phyloP scores from a whole-genome alignment of 2,888 invertebrate species.

The Drosophila multiciliata region DNA sequence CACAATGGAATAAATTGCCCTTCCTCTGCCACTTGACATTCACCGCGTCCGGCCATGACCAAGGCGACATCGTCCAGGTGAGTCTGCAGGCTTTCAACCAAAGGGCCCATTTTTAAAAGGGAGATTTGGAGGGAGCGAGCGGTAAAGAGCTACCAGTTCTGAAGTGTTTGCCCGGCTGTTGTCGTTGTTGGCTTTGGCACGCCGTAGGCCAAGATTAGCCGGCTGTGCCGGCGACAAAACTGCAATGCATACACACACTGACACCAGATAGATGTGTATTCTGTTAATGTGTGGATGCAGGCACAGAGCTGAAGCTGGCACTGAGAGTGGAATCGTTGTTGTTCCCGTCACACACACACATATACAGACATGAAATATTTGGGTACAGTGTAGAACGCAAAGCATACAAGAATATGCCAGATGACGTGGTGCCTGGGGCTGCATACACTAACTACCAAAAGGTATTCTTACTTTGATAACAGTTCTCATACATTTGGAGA shows the following conservation, averaged over 20 bases:
- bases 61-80: slow-evolving; percentile 95
- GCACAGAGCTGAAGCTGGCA: slow-evolving; percentile 12
- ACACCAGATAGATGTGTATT: neutral
- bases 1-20: slow-evolving; percentile 91
- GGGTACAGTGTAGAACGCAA: slow-evolving; percentile 26
- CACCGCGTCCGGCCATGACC: slow-evolving; percentile 94
- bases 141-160: neutral
- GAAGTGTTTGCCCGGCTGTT: slow-evolving; percentile 39
- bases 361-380: slow-evolving; percentile 57
- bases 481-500: neutral
- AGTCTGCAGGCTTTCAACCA: slow-evolving; percentile 54
- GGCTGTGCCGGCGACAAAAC: slow-evolving; percentile 63
- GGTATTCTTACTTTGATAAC: neutral
- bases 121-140: neutral
- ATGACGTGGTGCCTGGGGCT: neutral
- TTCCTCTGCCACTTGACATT: slow-evolving; percentile 96
- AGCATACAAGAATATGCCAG: slow-evolving; percentile 15
- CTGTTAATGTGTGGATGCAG: slow-evolving; percentile 3
- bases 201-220: slow-evolving; percentile 72
- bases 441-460: neutral
- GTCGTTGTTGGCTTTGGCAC: slow-evolving; percentile 57
- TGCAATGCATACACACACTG: slow-evolving; percentile 49
- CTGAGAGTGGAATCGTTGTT: slow-evolving; percentile 5
- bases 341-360: neutral
- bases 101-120: neutral